These are phyloP conservation scores for Petrosia ficiformis DNA, from an alignment of 37 sponge, comb jelly and placozoan genomes.

Conservation along the genomic window DNA sequence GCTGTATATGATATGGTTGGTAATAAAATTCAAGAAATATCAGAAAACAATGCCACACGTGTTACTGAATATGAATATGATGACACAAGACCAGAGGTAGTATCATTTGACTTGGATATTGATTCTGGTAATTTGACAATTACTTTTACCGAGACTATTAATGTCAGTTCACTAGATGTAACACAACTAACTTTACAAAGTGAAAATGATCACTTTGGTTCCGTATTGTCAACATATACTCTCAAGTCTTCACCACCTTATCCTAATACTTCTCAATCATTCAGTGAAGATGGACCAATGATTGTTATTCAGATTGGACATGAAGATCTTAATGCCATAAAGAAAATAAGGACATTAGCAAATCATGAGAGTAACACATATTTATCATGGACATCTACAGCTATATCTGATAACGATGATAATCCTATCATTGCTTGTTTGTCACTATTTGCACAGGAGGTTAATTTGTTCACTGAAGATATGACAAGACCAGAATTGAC, in stretches of 20 bases:
- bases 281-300: conserved; percentile 53
- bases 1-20: conserved; percentile 74
- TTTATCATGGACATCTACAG: conserved; percentile 35
- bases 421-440: conserved; percentile 52
- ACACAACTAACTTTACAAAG: conserved; percentile 65
- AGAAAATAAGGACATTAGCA: conserved; percentile 67
- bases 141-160: conserved; percentile 88
- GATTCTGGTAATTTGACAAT: conserved; percentile 76
- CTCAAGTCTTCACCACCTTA: conserved; percentile 58
- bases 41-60: neutral
- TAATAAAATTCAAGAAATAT: conserved; percentile 47
- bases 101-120: conserved; percentile 71
- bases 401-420: conserved; percentile 69
- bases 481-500: conserved; percentile 63
- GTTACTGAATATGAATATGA: conserved; percentile 45
- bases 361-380: conserved; percentile 37
- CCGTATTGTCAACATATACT: conserved; percentile 37
- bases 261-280: conserved; percentile 74
- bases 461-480: conserved; percentile 53
- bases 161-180: conserved; percentile 75
- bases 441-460: conserved; percentile 24
- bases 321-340: conserved; percentile 79
- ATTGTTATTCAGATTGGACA: conserved; percentile 70
- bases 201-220: neutral
- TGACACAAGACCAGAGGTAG: conserved; percentile 45